phyloP scores from a whole-genome alignment of 2,113 vertebrate species.

The Rhynchomys soricoides region DNA sequence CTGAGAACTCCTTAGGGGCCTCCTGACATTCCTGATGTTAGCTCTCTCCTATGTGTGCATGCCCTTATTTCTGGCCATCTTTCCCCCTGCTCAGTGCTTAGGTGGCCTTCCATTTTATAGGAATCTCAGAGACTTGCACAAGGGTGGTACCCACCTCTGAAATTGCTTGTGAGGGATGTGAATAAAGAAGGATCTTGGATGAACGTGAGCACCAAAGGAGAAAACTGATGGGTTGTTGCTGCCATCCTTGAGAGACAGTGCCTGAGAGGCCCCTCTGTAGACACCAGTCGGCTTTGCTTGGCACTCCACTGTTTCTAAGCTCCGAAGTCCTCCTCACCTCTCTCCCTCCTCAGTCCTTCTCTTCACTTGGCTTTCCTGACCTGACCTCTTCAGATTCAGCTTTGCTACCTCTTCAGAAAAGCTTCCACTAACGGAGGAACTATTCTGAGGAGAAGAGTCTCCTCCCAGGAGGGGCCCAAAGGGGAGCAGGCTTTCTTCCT shows the following conservation, averaged over 20 bases:
- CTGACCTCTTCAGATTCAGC: conserved; percentile 66
- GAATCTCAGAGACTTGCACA: not conserved
- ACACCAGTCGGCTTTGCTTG: not conserved
- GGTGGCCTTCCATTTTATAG: not conserved
- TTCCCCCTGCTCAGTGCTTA: not conserved
- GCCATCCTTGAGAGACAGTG: not conserved
- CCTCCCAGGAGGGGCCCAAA: not conserved
- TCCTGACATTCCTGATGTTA: not conserved
- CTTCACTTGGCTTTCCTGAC: conserved; percentile 17
- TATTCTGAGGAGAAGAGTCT: not conserved
- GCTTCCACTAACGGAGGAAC: not conserved
- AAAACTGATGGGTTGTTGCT: too few species aligned
- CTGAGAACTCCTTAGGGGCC: conserved; percentile 22
- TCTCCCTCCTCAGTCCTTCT: not conserved
- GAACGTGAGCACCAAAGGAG: not conserved
- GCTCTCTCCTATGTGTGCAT: not conserved
- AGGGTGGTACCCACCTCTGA: not conserved
- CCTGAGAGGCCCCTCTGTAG: not conserved
- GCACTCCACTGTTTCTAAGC: not conserved
- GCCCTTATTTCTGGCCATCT: not conserved
- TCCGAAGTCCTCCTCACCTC: too few species aligned
- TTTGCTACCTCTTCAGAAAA: conserved; percentile 66
- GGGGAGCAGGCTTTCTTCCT: not conserved
- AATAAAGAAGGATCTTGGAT: not conserved
- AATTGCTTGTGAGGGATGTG: not conserved